Percentiles rank a stretch among this genome's conserved stretches.
Conservation (phyloP, 2,888 invertebrate species). For the Synanthedon myopaeformis region DNA sequence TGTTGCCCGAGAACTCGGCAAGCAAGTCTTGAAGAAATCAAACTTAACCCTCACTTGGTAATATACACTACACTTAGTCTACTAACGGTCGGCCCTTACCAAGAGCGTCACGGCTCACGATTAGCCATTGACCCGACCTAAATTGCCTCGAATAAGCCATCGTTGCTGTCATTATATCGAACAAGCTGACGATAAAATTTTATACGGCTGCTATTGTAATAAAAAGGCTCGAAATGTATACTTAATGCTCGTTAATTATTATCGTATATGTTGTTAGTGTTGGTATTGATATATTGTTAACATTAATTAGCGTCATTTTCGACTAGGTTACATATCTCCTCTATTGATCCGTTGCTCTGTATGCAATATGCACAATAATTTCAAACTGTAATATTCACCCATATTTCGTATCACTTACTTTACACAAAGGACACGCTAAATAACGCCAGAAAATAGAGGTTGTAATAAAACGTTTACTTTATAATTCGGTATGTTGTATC, state of each 20-base stretch:
- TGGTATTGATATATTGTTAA: background rate
- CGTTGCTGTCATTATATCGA: conserved; percentile 35
- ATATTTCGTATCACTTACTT: too few relatives aligned
- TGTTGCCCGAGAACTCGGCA: too few relatives aligned
- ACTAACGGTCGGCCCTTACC: conserved; percentile 19
- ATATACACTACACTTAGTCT: conserved; percentile 9
- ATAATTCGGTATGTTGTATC: too few relatives aligned
- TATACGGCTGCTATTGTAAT: conserved; percentile 22
- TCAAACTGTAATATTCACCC: too few relatives aligned
- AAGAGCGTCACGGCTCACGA: conserved; percentile 30
- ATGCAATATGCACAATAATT: too few relatives aligned
- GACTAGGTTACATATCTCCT: too few relatives aligned
- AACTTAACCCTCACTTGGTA: background rate
- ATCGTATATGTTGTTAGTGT: background rate
- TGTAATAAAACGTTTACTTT: too few relatives aligned
- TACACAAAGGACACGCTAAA: too few relatives aligned
- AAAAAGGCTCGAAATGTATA: conserved; percentile 12
- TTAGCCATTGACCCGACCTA: conserved; percentile 54
- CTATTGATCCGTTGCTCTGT: too few relatives aligned
- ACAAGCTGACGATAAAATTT: conserved; percentile 35
- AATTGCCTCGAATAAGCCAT: conserved; percentile 45
- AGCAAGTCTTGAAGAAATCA: background rate
- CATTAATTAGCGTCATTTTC: too few relatives aligned
- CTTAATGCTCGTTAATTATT: background rate
- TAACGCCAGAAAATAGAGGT: too few relatives aligned